Evolutionary conservation across 1,140 invertebrate genomes (phyloP), one percentile per base, ranked within the genome.

Genomic region (Delia radicum): DNA sequence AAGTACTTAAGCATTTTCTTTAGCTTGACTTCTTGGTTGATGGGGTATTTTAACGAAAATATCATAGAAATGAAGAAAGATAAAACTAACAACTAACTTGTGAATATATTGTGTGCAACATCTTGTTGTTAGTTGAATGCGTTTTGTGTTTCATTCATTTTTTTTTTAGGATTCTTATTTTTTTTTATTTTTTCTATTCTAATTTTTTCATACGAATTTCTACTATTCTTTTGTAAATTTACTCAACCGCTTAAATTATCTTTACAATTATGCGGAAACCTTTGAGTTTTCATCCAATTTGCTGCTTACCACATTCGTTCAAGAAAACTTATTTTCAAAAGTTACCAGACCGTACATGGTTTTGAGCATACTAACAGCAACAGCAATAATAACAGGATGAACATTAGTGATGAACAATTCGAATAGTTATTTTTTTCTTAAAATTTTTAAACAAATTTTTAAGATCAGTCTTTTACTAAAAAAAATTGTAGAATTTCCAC

Each of bases 231-330:
- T 61, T 61, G 55, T 26, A 18, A 67, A 67, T 67, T 18, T 67
- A 67, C 28, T 67, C 63, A 67, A 67, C 28, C 63, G 63, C 27
- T 67, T 67, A 67, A 67, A 67, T 67, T 67, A 67, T 67, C 63
- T 31, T 31, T 31, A 67, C 63, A 67, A 67, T 67, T 67, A 67
- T 67, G 63, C 63, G 63, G 63, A 67, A 67, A 29, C 63, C 63
- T 67, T 67, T 67, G 63, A 67, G 63, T 67, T 67, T 67, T 67
- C 63, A 67, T 67, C 29, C 63, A 67, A 67, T 67, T 67, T 67
- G 63, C 63, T 67, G 27, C 28, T 18, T n/a, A 67, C 63, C 63
- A 65, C 62, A 28, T 12, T 28, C 62, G 27, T 28, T 65, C 26
- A 28, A 28, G 62, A 65, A 65, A 65, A 65, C 13, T 27, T 65